Evolutionary conservation across 1,140 invertebrate genomes (phyloP), one percentile per base, ranked within the genome.

Genomic region (Episyrphus balteatus): DNA sequence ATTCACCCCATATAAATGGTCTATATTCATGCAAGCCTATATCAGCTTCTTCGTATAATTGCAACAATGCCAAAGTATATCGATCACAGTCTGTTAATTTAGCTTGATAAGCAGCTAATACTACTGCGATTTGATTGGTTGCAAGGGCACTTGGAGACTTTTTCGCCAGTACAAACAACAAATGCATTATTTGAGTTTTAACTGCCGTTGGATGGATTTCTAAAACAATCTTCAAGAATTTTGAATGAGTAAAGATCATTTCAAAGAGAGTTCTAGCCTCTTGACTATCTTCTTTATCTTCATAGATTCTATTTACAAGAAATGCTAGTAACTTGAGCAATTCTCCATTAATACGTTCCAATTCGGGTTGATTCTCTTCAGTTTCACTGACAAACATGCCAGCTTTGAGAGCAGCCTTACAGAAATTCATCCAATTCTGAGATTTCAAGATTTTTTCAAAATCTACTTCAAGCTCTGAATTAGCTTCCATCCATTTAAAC

Each of bases 1-100:
- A 77, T 58, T 78, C 77, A 7, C 88, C 86, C 80, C 83, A 90
- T 1, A 90, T 69, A 55, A 83, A 89, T 12, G 87, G 87, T 51
- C 80, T 80, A 55, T 78, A 88, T 66, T 81, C 72, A 39, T 75
- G 71, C 12, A 86, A 71, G 48, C 75, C 76, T 33, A 78, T 67
- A 13, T 73, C 72, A 42, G 74, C 71, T 31, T 58, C 63, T 62
- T 85, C 83, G 55, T 84, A 84, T 50, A 74, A 71, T 21, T 75
- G 69, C 31, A 85, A 58, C 52, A 84, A 73, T 17, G 72, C 68
- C 44, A 84, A 65, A 40, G 82, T 73, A 17, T 76, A 61, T 50
- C 78, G 75, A 66, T 88, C 84, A 18, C 70, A 73, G n/a, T 72
- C 66, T 37, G 62, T 73, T 12, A 81, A 68, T 13, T 81, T 81